phyloP scores from a whole-genome alignment of 2,888 invertebrate species.

The Callimorpha dominula region DNA sequence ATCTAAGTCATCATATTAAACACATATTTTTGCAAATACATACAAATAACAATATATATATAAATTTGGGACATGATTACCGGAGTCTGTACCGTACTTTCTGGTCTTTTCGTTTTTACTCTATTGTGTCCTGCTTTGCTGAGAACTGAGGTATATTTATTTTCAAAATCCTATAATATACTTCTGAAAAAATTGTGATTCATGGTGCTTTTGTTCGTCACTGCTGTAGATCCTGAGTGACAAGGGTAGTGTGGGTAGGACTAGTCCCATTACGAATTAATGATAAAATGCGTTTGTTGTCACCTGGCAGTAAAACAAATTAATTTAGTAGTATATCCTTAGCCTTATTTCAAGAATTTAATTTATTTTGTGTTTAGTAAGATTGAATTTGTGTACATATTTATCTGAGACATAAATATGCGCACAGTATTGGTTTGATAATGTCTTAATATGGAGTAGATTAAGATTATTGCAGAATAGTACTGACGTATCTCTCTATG shows the following conservation, averaged over 20 bases:
- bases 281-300: background rate
- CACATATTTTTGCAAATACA: too few species aligned
- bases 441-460: conserved; percentile 12
- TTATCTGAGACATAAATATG: conserved; percentile 6
- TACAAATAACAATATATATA: too few species aligned
- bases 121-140: background rate
- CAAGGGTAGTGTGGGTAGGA: background rate
- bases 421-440: conserved; percentile 3
- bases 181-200: background rate
- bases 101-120: too few species aligned
- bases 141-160: background rate
- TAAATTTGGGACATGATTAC: background rate
- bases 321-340: background rate
- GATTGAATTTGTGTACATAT: conserved; percentile 7
- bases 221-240: background rate
- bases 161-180: background rate
- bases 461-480: background rate
- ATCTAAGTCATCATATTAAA: too few species aligned
- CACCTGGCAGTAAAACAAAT: background rate
- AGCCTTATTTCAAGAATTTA: conserved; percentile 6
- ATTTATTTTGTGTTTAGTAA: background rate
- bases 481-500: too few species aligned
- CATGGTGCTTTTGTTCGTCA: background rate
- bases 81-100: background rate
- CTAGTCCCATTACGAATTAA: too few species aligned